Evolutionary conservation across 1,140 invertebrate species (phyloP).

Genomic region (Euglossa dilemma): DNA sequence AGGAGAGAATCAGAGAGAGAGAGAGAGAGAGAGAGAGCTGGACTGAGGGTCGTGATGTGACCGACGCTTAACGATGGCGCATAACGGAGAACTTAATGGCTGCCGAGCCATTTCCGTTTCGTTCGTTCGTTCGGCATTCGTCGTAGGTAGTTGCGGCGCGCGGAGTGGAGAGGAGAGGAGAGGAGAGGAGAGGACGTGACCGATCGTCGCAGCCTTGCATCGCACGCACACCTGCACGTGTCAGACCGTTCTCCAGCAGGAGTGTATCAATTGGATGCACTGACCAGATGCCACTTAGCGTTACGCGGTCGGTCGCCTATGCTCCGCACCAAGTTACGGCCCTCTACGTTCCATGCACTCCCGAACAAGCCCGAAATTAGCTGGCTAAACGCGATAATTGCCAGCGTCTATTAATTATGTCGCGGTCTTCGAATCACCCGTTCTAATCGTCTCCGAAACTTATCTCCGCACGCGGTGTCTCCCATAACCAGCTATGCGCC

Average conservation of each 20-base stretch:
- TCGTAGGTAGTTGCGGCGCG: neutral
- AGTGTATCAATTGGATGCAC: slow-evolving; percentile 58
- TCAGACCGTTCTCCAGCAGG: slow-evolving; percentile 1
- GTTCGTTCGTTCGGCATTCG: neutral
- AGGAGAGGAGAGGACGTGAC: slow-evolving; percentile 9
- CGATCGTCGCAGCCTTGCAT: neutral
- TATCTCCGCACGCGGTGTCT: neutral
- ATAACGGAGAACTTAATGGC: neutral
- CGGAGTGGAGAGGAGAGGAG: neutral
- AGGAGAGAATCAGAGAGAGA: neutral
- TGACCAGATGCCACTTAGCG: slow-evolving; percentile 50
- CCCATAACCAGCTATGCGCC: neutral
- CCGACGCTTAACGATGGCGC: neutral
- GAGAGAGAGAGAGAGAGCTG: neutral
- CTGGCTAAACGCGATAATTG: slow-evolving; percentile 66
- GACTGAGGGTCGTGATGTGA: neutral
- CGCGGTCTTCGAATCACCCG: slow-evolving; percentile 36
- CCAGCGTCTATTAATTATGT: slow-evolving; percentile 63
- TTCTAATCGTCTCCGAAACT: neutral
- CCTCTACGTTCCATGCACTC: slow-evolving; percentile 5
- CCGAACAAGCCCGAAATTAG: slow-evolving; percentile 51
- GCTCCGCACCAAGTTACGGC: neutral
- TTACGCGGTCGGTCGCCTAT: slow-evolving; percentile 16
- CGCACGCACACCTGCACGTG: neutral
- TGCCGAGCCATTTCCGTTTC: neutral